phyloP scores from a whole-genome alignment of 2,888 invertebrate species.

The Phania funesta region DNA sequence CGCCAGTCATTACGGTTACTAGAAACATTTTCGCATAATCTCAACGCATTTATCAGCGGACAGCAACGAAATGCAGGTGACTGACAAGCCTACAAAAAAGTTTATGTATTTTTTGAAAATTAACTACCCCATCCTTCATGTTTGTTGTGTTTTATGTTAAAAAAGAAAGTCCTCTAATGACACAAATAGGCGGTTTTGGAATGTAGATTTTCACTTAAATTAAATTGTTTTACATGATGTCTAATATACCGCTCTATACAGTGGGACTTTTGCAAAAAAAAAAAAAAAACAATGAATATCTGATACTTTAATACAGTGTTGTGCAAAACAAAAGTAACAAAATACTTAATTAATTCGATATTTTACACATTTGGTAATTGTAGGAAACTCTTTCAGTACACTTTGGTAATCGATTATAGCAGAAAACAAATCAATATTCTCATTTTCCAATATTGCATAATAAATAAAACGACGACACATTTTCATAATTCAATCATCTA shows the following conservation, averaged over 20 bases:
- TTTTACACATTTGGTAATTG: no score
- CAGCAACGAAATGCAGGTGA: conserved; percentile 62
- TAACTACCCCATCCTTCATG: neutral
- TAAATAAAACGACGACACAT: no score
- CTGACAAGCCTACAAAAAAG: conserved; percentile 61
- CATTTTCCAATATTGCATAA: no score
- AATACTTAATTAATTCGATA: no score
- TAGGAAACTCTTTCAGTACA: no score
- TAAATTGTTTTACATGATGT: neutral
- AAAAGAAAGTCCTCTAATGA: conserved; percentile 9
- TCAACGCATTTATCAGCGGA: conserved; percentile 63
- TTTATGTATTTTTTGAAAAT: conserved; percentile 17
- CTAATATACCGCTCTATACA: neutral
- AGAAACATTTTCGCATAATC: conserved; percentile 41
- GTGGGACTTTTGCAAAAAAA: neutral
- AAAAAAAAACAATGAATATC: no score
- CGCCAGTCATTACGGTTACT: conserved; percentile 23
- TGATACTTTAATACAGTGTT: no score
- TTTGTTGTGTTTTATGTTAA: neutral
- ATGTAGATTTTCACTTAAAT: conserved; percentile 30
- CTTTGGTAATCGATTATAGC: no score
- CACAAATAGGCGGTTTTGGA: neutral
- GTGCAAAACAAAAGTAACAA: no score
- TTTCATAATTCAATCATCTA: no score
- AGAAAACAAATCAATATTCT: no score